Conservation (phyloP, 2,888 invertebrate species). For the Tetropium fuscum region DNA sequence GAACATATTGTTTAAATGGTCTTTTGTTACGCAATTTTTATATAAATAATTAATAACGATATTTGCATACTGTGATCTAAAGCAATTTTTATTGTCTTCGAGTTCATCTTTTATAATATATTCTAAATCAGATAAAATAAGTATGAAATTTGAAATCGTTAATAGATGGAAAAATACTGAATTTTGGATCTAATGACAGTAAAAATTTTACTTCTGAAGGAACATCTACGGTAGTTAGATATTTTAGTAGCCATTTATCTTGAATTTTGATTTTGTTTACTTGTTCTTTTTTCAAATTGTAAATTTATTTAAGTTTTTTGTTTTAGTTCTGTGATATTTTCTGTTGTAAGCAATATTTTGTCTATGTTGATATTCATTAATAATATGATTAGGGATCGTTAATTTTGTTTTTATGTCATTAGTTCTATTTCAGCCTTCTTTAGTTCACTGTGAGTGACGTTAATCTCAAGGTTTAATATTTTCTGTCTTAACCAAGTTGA, state of each 20-base stretch:
- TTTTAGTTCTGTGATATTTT: conserved; percentile 16
- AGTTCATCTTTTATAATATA: conserved; percentile 10
- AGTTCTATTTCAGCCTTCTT: too few species aligned
- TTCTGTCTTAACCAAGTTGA: too few species aligned
- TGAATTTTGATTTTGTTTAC: not conserved
- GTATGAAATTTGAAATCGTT: not conserved
- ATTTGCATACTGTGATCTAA: conserved; percentile 17
- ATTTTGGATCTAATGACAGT: conserved; percentile 31
- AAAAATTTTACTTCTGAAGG: conserved; percentile 28
- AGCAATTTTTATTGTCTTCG: not conserved
- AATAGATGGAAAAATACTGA: conserved; percentile 13
- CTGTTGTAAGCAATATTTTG: conserved; percentile 17
- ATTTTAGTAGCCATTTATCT: conserved; percentile 29
- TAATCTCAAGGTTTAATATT: too few species aligned
- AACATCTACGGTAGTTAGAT: conserved; percentile 29
- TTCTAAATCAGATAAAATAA: conserved; percentile 31
- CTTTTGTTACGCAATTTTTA: not conserved
- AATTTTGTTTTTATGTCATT: not conserved
- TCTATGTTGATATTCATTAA: not conserved
- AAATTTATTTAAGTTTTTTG: conserved; percentile 9
- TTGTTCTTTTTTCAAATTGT: conserved; percentile 1
- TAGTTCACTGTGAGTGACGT: too few species aligned
- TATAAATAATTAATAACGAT: conserved; percentile 21
- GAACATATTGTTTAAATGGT: not conserved
- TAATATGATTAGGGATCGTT: not conserved